phyloP scores from a whole-genome alignment of 2,888 invertebrate genomes.

The Diogma glabrata region DNA sequence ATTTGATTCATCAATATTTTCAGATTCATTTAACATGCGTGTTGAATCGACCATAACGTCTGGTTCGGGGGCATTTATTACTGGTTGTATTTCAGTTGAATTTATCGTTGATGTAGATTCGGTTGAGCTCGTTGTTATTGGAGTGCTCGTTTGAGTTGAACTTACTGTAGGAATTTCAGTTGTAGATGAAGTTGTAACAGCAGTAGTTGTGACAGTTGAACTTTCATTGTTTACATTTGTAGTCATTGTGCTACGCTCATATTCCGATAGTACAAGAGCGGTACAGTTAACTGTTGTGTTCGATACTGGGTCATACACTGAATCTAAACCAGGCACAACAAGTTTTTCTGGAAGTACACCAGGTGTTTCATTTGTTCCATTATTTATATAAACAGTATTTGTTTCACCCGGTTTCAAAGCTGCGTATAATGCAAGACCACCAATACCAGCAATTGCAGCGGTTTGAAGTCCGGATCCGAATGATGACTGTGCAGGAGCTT shows the following conservation, averaged over 20 bases:
- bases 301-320: not conserved
- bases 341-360: not conserved
- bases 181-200: too few relatives aligned
- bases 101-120: too few relatives aligned
- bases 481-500: not conserved
- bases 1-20: not conserved
- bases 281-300: constrained; percentile 1
- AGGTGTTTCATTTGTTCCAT: too few relatives aligned
- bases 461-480: not conserved
- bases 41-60: not conserved
- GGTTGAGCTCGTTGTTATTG: too few relatives aligned
- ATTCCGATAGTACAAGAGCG: too few relatives aligned
- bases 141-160: too few relatives aligned
- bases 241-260: too few relatives aligned
- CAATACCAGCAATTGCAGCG: not conserved
- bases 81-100: too few relatives aligned
- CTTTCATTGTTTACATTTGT: too few relatives aligned
- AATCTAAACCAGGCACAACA: not conserved
- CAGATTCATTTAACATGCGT: not conserved
- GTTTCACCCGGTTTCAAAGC: not conserved
- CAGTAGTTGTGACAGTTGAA: too few relatives aligned
- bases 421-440: not conserved
- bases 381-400: not conserved
- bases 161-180: too few relatives aligned
- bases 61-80: too few relatives aligned